These are phyloP conservation scores for Oryzias celebensis DNA, from an alignment of 2,113 vertebrate genomes.

Conservation along the genomic window DNA sequence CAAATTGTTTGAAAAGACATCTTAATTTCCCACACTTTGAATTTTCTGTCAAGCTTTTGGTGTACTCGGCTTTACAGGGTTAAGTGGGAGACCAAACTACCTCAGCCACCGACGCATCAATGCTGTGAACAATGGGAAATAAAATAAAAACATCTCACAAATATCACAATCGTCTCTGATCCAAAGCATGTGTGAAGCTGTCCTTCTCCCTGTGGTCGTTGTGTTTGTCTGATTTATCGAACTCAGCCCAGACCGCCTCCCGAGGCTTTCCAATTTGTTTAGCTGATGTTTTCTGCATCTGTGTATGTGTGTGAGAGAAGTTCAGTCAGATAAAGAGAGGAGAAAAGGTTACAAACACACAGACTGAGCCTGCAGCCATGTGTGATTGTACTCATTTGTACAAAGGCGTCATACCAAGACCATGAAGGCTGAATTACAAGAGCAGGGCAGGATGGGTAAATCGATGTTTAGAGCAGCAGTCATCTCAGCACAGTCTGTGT, in stretches of 20 bases:
- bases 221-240: slow-evolving; percentile 19
- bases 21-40: too few relatives aligned
- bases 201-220: slow-evolving; percentile 13
- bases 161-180: slow-evolving; percentile 1
- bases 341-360: not conserved
- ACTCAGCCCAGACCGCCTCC: slow-evolving; percentile 14
- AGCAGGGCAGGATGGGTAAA: not conserved
- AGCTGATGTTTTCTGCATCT: slow-evolving; percentile 4
- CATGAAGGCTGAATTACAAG: slow-evolving; percentile 2
- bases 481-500: not conserved
- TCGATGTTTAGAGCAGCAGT: slow-evolving; percentile 4
- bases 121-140: not conserved
- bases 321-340: not conserved
- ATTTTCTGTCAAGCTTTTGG: too few relatives aligned
- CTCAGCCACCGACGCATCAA: fast-evolving
- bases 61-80: too few relatives aligned
- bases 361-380: not conserved
- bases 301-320: not conserved
- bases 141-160: slow-evolving; percentile 1
- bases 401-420: slow-evolving; percentile 7
- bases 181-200: slow-evolving; percentile 14
- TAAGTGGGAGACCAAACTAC: not conserved
- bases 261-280: slow-evolving; percentile 15
- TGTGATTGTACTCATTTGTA: not conserved
- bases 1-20: too few relatives aligned